Conservation (phyloP, 1,140 invertebrate species). For the Orchestia grillus region DNA sequence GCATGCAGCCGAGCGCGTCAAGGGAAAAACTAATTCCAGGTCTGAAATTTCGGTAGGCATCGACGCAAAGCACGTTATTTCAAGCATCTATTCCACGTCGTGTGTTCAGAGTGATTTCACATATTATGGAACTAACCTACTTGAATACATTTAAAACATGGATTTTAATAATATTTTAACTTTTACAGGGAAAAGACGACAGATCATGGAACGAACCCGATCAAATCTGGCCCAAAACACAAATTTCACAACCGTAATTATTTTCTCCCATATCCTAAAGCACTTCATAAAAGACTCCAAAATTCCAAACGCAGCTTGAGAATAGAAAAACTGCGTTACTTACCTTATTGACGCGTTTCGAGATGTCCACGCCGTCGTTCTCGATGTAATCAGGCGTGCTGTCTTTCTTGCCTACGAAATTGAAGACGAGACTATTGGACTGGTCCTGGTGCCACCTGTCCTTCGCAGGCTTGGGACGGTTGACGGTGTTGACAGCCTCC, state of each 20-base stretch:
- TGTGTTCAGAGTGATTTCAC: background rate
- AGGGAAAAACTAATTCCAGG: background rate
- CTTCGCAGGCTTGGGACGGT: conserved; percentile 57
- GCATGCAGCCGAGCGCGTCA: background rate
- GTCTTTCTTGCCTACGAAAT: conserved; percentile 82
- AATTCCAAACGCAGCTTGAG: background rate
- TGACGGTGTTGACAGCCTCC: conserved; percentile 52
- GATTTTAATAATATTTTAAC: background rate
- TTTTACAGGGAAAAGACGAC: background rate
- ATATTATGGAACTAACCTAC: background rate
- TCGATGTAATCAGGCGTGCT: conserved; percentile 88
- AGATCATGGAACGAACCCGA: no score
- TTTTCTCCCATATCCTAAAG: background rate
- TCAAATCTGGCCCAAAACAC: background rate
- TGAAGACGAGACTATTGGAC: conserved; percentile 84
- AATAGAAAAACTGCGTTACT: conserved; percentile 45
- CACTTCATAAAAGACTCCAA: background rate
- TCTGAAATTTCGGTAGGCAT: background rate
- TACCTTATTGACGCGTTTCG: conserved; percentile 73
- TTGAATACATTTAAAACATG: background rate
- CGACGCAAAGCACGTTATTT: background rate
- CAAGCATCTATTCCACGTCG: background rate
- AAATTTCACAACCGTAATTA: background rate
- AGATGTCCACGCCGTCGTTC: conserved; percentile 84
- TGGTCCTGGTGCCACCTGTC: conserved; percentile 73